Evolutionary conservation across 2,797 vertebrate species (phyloP), one percentile per base, ranked within the genome.

Genomic region (Eurystomus glaucurus): DNA sequence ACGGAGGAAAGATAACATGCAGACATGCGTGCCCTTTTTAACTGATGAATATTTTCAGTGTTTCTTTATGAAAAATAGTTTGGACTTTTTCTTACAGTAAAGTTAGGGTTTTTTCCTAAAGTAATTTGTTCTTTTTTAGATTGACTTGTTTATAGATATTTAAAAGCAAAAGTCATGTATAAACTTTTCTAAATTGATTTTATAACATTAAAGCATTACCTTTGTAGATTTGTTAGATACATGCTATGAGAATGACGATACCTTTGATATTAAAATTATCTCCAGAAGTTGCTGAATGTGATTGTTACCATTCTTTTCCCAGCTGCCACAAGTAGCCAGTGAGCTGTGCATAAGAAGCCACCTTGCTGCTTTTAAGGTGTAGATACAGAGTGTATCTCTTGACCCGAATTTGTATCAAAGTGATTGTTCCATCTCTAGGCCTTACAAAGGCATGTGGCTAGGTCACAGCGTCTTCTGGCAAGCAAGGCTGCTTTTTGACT

Each of bases 231-330:
- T 97, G 57, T 88, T 96, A 94, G 70, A 50, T 85, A 74, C 28
- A 18, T 98, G 85, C 46, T 84, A 87, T 96, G 90, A 95, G 80
- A 94, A 94, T 97, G 87, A 48, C 31, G 94, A 85, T 86, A 52
- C 52, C 45, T 96, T 98, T 98, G 97, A 91, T 98, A 98, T 97
- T 98, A 98, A 98, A 98, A 81, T 79, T 71, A 37, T 76, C 41
- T 97, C 89, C 91, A 62, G 68, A 94, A 96, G 65, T 72, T 95
- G 41, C 93, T 96, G 88, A 91, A 66, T 76, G 65, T 92, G 54
- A 84, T 21, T 90, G 72, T 96, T 77, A 52, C 76, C 39, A 31
- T 97, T 97, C 88, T 96, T 92, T 93, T 87, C 57, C 11, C n/a
- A 64, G 51, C 91, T 94, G 62, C n/a, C 45, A 15, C 50, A 86